phyloP scores from a whole-genome alignment of 2,797 vertebrate species.

The Pterois miles region DNA sequence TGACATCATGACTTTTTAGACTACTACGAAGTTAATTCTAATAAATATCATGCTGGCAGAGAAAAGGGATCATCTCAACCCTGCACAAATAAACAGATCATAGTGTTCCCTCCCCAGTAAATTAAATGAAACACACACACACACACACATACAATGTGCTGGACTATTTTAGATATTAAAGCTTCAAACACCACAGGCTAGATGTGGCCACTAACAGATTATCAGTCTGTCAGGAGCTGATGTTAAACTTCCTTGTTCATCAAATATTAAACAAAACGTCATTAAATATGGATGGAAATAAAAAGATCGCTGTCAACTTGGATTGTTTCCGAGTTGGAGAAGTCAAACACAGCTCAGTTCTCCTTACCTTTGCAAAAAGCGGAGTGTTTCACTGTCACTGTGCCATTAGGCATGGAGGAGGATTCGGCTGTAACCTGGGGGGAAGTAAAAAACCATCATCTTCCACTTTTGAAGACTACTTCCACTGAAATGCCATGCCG shows the following conservation, averaged over 20 bases:
- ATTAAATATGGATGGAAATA: slow-evolving; percentile 47
- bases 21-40: background rate
- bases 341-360: slow-evolving; percentile 19
- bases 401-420: slow-evolving; percentile 51
- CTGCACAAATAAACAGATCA: background rate
- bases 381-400: slow-evolving; percentile 36
- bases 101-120: background rate
- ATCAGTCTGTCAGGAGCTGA: background rate
- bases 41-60: background rate
- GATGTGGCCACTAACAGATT: background rate
- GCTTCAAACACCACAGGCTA: background rate
- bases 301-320: slow-evolving; percentile 1
- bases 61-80: background rate
- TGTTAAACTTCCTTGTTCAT: slow-evolving; percentile 27
- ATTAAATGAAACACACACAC: background rate
- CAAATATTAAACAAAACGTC: slow-evolving; percentile 23
- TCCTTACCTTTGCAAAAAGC: slow-evolving; percentile 62
- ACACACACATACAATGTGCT: background rate
- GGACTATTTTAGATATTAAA: background rate
- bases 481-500: slow-evolving; percentile 53
- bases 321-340: slow-evolving; percentile 1
- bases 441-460: slow-evolving; percentile 48
- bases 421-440: slow-evolving; percentile 37
- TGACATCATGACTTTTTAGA: background rate
- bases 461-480: slow-evolving; percentile 58